A percentile compares a stretch with the other conserved stretches of the same genome.
These are phyloP conservation scores for Heteropelma amictum DNA, from an alignment of 2,888 invertebrate species.

Conservation along the genomic window DNA sequence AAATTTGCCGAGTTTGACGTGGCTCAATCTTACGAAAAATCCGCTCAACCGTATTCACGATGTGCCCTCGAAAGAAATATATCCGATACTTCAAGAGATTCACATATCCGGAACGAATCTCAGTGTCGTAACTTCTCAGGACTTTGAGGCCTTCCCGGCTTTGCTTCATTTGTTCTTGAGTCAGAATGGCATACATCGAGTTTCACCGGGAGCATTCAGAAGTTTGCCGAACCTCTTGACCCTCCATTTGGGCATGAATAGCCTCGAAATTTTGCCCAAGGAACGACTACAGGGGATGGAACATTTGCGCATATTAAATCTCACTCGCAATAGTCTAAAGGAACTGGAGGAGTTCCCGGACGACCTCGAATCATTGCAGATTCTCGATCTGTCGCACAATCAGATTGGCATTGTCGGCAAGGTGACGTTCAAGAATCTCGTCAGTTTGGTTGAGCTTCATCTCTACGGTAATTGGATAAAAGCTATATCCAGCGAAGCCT, in stretches of 20 bases:
- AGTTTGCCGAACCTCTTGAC: conserved; percentile 87
- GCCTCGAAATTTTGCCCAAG: conserved; percentile 89
- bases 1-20: conserved; percentile 85
- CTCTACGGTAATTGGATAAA: conserved; percentile 92
- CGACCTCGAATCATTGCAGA: conserved; percentile 88
- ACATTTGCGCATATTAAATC: conserved; percentile 86
- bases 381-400: conserved; percentile 90
- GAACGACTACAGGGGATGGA: conserved; percentile 90
- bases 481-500: conserved; percentile 87
- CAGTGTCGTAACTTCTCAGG: conserved; percentile 90
- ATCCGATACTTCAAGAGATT: conserved; percentile 87
- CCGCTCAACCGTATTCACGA: conserved; percentile 88
- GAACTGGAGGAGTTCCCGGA: conserved; percentile 90
- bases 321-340: conserved; percentile 91
- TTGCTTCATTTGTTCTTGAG: conserved; percentile 86
- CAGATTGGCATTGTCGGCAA: conserved; percentile 89
- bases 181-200: conserved; percentile 86
- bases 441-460: conserved; percentile 87
- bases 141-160: conserved; percentile 90
- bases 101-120: conserved; percentile 90
- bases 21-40: conserved; percentile 92
- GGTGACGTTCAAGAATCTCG: conserved; percentile 87
- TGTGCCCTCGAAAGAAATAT: conserved; percentile 84
- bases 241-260: conserved; percentile 91
- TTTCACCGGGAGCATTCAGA: conserved; percentile 92